Conservation (phyloP, 2,888 invertebrate genomes). For the Archips xylosteana region DNA sequence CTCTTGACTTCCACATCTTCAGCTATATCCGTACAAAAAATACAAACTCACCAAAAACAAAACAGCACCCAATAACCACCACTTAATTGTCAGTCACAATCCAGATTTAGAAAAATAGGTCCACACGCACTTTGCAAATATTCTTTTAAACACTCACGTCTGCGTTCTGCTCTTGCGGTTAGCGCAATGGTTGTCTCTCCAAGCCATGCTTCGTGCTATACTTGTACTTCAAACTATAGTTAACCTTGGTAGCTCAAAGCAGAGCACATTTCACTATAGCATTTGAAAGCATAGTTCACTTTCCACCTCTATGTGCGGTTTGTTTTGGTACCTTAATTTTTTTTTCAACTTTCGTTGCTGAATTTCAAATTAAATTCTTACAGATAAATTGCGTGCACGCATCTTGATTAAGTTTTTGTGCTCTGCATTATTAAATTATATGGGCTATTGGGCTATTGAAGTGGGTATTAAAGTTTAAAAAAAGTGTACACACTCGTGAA, state of each 20-base stretch:
- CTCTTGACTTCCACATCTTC: no score
- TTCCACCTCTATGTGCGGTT: constrained; percentile 40
- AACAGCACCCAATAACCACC: background rate
- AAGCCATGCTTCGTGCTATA: constrained; percentile 23
- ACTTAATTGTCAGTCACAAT: no score
- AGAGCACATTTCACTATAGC: constrained; percentile 15
- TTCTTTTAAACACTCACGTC: constrained; percentile 28
- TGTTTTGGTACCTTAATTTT: constrained; percentile 39
- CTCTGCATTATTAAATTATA: constrained; percentile 18
- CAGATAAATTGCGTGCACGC: constrained; percentile 31
- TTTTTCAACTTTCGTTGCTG: constrained; percentile 31
- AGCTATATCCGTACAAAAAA: background rate
- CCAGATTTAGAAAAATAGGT: background rate
- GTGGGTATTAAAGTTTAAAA: background rate
- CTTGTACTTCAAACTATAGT: constrained; percentile 8
- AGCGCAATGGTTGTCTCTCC: constrained; percentile 29
- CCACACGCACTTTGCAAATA: constrained; percentile 25
- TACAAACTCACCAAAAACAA: background rate
- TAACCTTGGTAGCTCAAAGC: background rate
- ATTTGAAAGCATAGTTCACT: constrained; percentile 38
- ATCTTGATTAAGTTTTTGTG: constrained; percentile 12
- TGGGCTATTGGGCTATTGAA: background rate
- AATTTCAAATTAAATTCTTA: constrained; percentile 37
- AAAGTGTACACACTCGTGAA: background rate
- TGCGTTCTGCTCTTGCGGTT: constrained; percentile 17